Conservation (phyloP, 2,113 vertebrate species). For the Jaculus jaculus region DNA sequence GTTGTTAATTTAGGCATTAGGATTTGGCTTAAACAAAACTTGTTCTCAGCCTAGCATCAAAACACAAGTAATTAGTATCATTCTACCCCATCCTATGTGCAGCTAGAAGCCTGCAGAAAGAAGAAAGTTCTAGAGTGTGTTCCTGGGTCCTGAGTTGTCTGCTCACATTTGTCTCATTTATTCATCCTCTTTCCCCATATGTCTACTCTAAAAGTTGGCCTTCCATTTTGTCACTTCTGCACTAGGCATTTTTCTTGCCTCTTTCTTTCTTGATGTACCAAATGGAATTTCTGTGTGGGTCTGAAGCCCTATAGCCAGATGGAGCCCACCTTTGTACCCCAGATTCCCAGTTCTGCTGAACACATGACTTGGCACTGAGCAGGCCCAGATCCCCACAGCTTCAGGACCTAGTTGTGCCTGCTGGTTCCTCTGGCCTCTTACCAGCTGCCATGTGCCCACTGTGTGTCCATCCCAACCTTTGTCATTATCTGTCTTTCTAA, state of each 20-base stretch:
- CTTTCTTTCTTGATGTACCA: neutral
- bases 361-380: neutral
- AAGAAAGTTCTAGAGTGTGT: neutral
- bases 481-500: neutral
- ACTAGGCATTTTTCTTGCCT: neutral
- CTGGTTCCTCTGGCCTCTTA: neutral
- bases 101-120: neutral
- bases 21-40: neutral
- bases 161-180: neutral
- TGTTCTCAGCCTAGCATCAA: neutral
- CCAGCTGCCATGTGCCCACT: neutral
- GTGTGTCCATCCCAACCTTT: neutral
- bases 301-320: neutral
- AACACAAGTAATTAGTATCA: neutral
- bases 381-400: neutral
- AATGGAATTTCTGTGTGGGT: neutral
- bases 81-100: too few species aligned
- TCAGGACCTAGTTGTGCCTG: neutral
- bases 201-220: neutral
- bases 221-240: neutral
- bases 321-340: neutral
- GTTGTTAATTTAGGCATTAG: neutral
- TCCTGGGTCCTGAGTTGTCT: neutral
- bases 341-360: neutral
- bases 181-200: neutral